Percentiles rank a stretch among this genome's conserved stretches.
phyloP scores from a whole-genome alignment of 1,140 invertebrate genomes.

The Helicoverpa zea region DNA sequence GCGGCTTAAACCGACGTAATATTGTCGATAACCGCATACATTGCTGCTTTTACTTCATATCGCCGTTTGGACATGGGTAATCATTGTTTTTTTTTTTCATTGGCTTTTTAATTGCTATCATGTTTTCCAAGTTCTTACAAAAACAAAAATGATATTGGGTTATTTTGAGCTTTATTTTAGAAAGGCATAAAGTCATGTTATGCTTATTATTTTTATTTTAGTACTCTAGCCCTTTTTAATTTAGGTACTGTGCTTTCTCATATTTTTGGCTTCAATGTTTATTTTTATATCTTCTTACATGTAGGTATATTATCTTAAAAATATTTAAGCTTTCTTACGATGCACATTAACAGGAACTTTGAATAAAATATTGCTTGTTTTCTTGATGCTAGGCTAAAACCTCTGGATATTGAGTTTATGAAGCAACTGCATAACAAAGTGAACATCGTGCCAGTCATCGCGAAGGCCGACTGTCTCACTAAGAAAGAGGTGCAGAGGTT shows the following conservation, averaged over 20 bases:
- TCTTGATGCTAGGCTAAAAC: constrained; percentile 89
- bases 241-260: too few species aligned
- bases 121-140: too few species aligned
- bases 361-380: neutral
- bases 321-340: too few species aligned
- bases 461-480: constrained; percentile 99
- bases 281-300: neutral
- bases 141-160: too few species aligned
- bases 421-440: constrained; percentile 99
- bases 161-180: too few species aligned
- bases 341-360: too few species aligned
- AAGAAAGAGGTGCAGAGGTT: constrained; percentile 97
- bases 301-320: too few species aligned
- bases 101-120: too few species aligned
- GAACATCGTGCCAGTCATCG: constrained; percentile 99
- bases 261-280: too few species aligned
- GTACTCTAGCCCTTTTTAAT: too few species aligned
- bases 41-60: constrained; percentile 99
- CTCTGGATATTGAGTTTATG: constrained; percentile 99
- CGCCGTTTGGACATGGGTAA: constrained; percentile 98
- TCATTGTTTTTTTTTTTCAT: neutral
- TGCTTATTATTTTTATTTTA: too few species aligned
- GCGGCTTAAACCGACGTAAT: constrained; percentile 96
- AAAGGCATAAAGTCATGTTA: too few species aligned
- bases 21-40: constrained; percentile 98